These are phyloP conservation scores for Rhyacichthys aspro DNA, from an alignment of 2,797 vertebrate genomes.

Conservation along the genomic window DNA sequence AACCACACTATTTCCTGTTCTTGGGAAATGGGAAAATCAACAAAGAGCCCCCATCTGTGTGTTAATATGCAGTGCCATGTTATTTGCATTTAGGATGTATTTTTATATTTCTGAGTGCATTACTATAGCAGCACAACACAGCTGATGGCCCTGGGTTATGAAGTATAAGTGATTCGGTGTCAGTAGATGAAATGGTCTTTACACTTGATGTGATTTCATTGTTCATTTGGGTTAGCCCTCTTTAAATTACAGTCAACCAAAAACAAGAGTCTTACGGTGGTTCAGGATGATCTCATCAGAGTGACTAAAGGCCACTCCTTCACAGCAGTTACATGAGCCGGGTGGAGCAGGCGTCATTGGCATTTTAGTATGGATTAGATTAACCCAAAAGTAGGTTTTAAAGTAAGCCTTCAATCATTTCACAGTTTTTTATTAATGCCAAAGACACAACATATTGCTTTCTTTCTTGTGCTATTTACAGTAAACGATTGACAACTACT, in stretches of 20 bases:
- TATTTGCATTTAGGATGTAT: background rate
- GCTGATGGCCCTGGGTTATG: no score
- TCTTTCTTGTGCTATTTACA: background rate
- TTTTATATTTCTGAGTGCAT: no score
- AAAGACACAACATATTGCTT: no score
- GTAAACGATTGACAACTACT: background rate
- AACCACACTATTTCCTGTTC: background rate
- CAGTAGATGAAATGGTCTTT: background rate
- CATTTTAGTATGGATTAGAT: conserved; percentile 1
- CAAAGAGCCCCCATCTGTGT: conserved; percentile 3
- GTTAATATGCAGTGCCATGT: background rate
- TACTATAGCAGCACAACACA: no score
- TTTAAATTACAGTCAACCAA: background rate
- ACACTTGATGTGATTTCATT: background rate
- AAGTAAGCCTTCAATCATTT: no score
- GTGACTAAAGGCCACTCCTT: conserved; percentile 42
- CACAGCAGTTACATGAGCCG: conserved; percentile 5
- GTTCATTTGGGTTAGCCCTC: background rate
- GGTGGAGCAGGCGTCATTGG: conserved; percentile 11
- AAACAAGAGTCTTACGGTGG: background rate
- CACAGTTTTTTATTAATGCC: no score
- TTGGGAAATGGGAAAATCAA: conserved; percentile 2
- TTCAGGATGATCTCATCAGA: conserved; percentile 39
- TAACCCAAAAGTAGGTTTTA: no score
- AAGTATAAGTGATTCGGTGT: no score